A percentile compares a stretch with the other conserved stretches of the same genome.
phyloP scores from a whole-genome alignment of 2,113 vertebrate species.

The Caretta caretta region DNA sequence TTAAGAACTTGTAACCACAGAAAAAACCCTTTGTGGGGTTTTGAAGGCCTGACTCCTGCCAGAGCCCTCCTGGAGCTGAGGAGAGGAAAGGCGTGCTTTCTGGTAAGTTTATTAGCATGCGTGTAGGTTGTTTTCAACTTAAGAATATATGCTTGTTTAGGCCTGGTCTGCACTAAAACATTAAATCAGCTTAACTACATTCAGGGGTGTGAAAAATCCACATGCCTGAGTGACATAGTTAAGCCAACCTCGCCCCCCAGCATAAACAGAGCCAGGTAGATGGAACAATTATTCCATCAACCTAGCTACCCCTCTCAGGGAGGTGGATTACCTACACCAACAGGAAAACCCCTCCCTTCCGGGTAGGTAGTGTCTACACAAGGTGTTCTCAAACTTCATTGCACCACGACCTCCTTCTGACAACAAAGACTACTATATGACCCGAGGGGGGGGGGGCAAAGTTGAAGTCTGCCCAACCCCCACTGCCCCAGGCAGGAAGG shows the following conservation, averaged over 20 bases:
- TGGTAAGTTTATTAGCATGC: neutral
- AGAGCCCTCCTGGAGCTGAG: neutral
- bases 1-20: neutral
- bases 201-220: neutral
- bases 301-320: neutral
- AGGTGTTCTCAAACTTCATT: no score
- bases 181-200: neutral
- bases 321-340: neutral
- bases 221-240: neutral
- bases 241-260: neutral
- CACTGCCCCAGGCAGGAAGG: no score
- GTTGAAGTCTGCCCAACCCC: no score
- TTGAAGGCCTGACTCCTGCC: neutral
- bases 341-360: neutral
- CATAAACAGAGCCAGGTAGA: neutral
- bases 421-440: no score
- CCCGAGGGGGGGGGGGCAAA: no score
- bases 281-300: neutral
- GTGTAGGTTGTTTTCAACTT: neutral
- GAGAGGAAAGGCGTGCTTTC: neutral
- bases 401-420: no score
- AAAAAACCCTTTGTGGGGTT: neutral
- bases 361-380: neutral
- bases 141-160: neutral
- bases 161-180: neutral